Evolutionary conservation across 2,888 invertebrate species (phyloP).

Genomic region (Augochlorella aurata): DNA sequence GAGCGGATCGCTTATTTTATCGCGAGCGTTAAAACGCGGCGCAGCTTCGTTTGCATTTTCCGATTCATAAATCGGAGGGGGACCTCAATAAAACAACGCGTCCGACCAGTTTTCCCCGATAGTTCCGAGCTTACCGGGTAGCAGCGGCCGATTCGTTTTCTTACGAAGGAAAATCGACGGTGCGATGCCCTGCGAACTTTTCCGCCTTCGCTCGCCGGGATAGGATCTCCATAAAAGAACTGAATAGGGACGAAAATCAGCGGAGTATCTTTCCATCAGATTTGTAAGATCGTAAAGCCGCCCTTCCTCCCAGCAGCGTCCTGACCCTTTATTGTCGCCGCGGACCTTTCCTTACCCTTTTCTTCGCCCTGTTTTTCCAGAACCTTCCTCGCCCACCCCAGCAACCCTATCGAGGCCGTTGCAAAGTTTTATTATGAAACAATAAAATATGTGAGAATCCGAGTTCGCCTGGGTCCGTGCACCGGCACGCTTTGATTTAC

Average conservation of each 20-base stretch:
- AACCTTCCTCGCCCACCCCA: background rate
- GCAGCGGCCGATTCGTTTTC: slow-evolving; percentile 22
- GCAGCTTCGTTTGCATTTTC: slow-evolving; percentile 39
- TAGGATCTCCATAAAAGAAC: slow-evolving; percentile 53
- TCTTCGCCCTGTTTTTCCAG: slow-evolving; percentile 11
- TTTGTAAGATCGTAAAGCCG: slow-evolving; percentile 74
- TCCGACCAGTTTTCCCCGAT: slow-evolving; percentile 33
- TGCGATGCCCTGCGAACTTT: slow-evolving; percentile 50
- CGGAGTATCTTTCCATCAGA: slow-evolving; percentile 70
- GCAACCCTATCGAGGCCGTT: slow-evolving; percentile 64
- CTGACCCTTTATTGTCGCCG: slow-evolving; percentile 38
- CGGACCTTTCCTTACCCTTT: slow-evolving; percentile 35
- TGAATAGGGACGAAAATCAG: slow-evolving; percentile 63
- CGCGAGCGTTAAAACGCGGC: slow-evolving; percentile 36
- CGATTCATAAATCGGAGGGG: slow-evolving; percentile 46
- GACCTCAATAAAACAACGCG: slow-evolving; percentile 48
- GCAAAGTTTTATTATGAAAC: slow-evolving; percentile 80
- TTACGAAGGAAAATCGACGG: slow-evolving; percentile 45
- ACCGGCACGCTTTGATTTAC: slow-evolving; percentile 76
- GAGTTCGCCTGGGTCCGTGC: slow-evolving; percentile 41
- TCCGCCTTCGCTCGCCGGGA: slow-evolving; percentile 35
- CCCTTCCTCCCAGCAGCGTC: slow-evolving; percentile 35
- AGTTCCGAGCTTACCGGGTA: background rate
- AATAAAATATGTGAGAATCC: slow-evolving; percentile 78
- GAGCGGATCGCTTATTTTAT: slow-evolving; percentile 28